Evolutionary conservation across 2,797 vertebrate species (phyloP).

Genomic region (Ibycter americanus): DNA sequence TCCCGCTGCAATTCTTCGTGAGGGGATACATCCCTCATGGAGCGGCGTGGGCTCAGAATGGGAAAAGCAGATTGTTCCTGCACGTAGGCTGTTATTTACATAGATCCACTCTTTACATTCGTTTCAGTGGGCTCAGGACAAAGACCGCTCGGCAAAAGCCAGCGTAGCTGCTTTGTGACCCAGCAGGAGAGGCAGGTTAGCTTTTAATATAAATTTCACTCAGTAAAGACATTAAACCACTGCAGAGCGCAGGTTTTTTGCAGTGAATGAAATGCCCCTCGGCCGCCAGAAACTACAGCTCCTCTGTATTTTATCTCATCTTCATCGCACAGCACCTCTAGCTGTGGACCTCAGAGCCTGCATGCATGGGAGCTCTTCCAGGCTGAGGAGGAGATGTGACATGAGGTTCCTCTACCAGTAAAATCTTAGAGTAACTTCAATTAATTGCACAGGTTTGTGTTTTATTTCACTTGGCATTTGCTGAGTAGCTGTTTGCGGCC

Average conservation of each 20-base stretch:
- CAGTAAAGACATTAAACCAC: background rate
- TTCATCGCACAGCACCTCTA: background rate
- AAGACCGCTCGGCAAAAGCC: background rate
- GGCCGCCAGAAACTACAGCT: rapidly evolving
- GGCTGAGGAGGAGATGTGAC: background rate
- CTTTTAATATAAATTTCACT: background rate
- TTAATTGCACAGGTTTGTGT: background rate
- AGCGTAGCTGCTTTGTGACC: background rate
- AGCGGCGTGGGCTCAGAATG: background rate
- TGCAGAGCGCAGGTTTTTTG: background rate
- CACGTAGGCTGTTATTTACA: background rate
- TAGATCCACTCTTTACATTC: background rate
- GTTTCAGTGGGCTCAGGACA: background rate
- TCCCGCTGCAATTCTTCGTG: rapidly evolving
- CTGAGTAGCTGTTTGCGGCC: background rate
- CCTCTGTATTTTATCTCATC: background rate
- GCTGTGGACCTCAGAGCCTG: background rate
- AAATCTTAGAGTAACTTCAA: background rate
- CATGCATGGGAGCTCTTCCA: background rate
- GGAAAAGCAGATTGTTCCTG: background rate
- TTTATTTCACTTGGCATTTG: background rate
- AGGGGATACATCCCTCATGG: background rate
- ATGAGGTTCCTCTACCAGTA: background rate
- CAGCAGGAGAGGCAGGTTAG: background rate
- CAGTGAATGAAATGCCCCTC: background rate